phyloP scores from a whole-genome alignment of 2,113 vertebrate species.

The Hippocampus mohnikei region DNA sequence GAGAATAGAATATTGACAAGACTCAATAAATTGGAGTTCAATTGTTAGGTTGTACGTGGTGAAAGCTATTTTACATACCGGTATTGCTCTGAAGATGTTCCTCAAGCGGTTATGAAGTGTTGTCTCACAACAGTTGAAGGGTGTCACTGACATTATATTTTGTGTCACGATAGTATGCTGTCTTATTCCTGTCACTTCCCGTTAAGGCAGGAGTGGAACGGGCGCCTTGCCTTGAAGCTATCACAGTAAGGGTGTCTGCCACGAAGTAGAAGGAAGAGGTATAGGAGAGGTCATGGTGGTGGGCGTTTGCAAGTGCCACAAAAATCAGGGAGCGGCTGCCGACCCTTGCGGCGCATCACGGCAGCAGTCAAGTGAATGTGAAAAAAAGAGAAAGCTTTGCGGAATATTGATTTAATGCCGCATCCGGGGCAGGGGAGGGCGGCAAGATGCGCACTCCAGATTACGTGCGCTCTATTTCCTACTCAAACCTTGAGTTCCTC shows the following conservation, averaged over 20 bases:
- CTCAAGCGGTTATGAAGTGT: constrained; percentile 59
- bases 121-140: constrained; percentile 53
- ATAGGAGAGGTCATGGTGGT: constrained; percentile 41
- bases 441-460: constrained; percentile 78
- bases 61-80: constrained; percentile 46
- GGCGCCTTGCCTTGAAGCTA: constrained; percentile 57
- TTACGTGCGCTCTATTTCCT: constrained; percentile 93
- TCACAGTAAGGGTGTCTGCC: constrained; percentile 63
- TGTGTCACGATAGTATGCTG: constrained; percentile 51
- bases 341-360: constrained; percentile 80
- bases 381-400: constrained; percentile 86
- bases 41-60: constrained; percentile 9
- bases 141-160: constrained; percentile 57
- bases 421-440: constrained; percentile 80
- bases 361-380: constrained; percentile 86
- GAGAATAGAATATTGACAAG: constrained; percentile 21
- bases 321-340: constrained; percentile 70
- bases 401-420: constrained; percentile 94
- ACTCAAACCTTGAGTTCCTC: constrained; percentile 77
- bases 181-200: constrained; percentile 50
- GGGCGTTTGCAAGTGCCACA: constrained; percentile 68
- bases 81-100: constrained; percentile 12
- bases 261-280: constrained; percentile 47
- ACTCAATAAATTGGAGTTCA: constrained; percentile 20
- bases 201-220: constrained; percentile 56